These are phyloP conservation scores for Strigamia transsilvanica DNA, from an alignment of 2,888 invertebrate genomes.

Conservation along the genomic window DNA sequence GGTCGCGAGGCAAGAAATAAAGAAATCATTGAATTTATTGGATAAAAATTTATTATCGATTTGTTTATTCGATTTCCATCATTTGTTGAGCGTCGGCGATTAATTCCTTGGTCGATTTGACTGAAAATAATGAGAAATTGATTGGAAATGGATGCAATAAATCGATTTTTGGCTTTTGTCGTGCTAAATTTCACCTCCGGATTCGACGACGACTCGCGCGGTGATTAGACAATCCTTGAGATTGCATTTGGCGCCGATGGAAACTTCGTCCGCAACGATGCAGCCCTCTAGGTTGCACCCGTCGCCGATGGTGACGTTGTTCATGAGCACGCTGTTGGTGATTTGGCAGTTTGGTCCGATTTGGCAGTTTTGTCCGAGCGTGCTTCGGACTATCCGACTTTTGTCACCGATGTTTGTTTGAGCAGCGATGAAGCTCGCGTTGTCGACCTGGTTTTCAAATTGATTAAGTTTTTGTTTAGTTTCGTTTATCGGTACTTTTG, in stretches of 20 bases:
- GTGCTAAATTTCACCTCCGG: neutral
- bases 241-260: neutral
- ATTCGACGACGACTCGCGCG: neutral
- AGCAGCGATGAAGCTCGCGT: neutral
- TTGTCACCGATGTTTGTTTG: neutral
- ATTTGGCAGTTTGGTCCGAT: neutral
- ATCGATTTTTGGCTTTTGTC: no score
- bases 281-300: neutral
- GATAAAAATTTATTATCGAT: no score
- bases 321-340: neutral
- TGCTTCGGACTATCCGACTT: neutral
- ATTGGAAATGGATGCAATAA: neutral
- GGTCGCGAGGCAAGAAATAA: neutral
- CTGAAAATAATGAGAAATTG: neutral
- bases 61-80: neutral
- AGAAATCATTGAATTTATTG: neutral
- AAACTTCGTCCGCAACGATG: neutral
- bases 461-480: no score
- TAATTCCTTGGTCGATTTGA: neutral
- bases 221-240: neutral
- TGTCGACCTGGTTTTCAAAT: neutral
- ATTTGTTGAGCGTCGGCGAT: neutral
- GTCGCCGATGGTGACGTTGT: neutral
- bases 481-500: no score
- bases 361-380: neutral